These are phyloP conservation scores for Eulithis prunata DNA, from an alignment of 2,888 invertebrate genomes.

Conservation along the genomic window DNA sequence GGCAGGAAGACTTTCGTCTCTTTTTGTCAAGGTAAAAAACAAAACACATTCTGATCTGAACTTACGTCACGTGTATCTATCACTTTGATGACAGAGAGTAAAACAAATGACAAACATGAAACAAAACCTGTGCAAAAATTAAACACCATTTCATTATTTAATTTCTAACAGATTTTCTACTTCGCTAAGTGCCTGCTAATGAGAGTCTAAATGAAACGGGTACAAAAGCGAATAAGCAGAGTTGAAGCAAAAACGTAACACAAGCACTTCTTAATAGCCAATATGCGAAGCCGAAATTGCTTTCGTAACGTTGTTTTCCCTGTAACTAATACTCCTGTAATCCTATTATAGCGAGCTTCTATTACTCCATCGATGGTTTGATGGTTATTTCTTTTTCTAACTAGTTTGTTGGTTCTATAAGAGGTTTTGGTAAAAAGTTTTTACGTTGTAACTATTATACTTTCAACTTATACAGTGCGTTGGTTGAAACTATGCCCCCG, in stretches of 20 bases:
- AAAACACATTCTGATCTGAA: too few species aligned
- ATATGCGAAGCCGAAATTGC: slow-evolving; percentile 83
- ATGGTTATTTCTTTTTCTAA: slow-evolving; percentile 50
- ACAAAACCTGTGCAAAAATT: too few species aligned
- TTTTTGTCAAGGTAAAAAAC: too few species aligned
- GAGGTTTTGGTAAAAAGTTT: neutral
- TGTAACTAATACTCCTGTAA: slow-evolving; percentile 77
- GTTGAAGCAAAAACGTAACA: slow-evolving; percentile 46
- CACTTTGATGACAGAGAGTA: too few species aligned
- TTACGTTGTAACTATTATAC: neutral
- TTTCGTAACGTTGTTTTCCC: slow-evolving; percentile 78
- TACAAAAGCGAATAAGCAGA: slow-evolving; percentile 46
- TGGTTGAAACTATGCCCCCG: too few species aligned
- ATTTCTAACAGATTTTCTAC: slow-evolving; percentile 17
- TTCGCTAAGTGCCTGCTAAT: slow-evolving; percentile 26
- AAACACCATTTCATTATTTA: neutral
- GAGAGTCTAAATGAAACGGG: slow-evolving; percentile 40
- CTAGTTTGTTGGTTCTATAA: slow-evolving; percentile 32
- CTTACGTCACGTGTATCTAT: too few species aligned
- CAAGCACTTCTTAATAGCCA: slow-evolving; percentile 75
- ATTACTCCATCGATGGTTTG: slow-evolving; percentile 50
- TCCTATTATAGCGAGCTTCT: slow-evolving; percentile 69
- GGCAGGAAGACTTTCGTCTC: too few species aligned
- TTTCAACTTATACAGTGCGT: too few species aligned
- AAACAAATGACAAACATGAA: too few species aligned